Conservation (phyloP, 1,140 invertebrate genomes). For the Pogonomyrmex californicus region DNA sequence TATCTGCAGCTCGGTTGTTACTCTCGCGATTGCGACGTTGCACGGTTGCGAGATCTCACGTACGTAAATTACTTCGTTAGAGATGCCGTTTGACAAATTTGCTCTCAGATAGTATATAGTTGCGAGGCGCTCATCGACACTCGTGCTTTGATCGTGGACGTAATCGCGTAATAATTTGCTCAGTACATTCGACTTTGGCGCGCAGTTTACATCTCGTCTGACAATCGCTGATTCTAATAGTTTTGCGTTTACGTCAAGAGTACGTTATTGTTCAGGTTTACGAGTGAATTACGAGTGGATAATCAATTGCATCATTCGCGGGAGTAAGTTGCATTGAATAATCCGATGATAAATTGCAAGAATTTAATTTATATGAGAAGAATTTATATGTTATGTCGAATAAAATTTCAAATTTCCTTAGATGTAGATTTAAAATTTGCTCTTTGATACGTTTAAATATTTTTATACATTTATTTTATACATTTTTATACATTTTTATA, state of each 20-base stretch:
- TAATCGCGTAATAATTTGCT: conserved; percentile 2
- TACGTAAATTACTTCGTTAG: conserved; percentile 68
- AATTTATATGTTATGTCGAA: too few relatives aligned
- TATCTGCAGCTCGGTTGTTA: conserved; percentile 73
- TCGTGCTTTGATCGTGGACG: conserved; percentile 43
- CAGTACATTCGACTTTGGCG: not conserved
- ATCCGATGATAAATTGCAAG: not conserved
- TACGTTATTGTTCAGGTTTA: not conserved
- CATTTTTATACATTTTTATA: too few relatives aligned
- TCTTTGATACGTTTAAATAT: too few relatives aligned
- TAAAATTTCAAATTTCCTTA: too few relatives aligned
- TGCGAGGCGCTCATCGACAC: conserved; percentile 52
- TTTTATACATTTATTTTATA: too few relatives aligned
- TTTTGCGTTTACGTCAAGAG: not conserved
- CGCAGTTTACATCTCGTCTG: not conserved
- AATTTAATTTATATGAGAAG: too few relatives aligned
- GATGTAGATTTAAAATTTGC: too few relatives aligned
- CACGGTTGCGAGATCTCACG: conserved; percentile 61
- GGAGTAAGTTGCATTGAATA: conserved; percentile 6
- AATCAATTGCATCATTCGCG: not conserved
- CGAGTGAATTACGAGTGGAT: not conserved
- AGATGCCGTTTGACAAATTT: conserved; percentile 59
- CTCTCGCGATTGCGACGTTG: conserved; percentile 70
- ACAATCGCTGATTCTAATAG: not conserved
- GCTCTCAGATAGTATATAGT: conserved; percentile 10